These are phyloP conservation scores for Anoura caudifer DNA, from an alignment of 2,113 vertebrate genomes.

Conservation along the genomic window DNA sequence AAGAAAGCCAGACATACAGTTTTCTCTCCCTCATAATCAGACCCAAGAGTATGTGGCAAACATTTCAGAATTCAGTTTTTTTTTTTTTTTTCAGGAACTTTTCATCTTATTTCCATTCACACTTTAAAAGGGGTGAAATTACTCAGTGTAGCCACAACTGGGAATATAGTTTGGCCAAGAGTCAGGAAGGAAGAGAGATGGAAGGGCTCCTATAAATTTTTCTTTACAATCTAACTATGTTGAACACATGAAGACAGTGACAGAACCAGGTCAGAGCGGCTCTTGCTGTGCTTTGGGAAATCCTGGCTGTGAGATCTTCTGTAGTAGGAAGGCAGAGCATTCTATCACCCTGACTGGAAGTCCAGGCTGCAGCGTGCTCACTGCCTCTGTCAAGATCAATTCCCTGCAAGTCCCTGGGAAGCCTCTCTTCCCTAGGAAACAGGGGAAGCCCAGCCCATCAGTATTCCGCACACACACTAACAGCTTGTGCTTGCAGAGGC, in stretches of 20 bases:
- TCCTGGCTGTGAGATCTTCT: background rate
- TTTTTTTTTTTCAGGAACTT: background rate
- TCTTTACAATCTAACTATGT: background rate
- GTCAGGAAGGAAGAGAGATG: background rate
- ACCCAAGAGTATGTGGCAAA: background rate
- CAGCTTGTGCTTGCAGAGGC: conserved; percentile 4
- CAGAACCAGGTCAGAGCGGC: background rate
- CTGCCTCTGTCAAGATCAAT: background rate
- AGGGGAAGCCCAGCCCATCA: background rate
- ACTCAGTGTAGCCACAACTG: background rate
- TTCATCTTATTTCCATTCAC: background rate
- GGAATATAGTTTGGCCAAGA: background rate
- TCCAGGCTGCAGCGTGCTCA: background rate
- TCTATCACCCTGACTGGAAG: background rate
- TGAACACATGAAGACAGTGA: background rate
- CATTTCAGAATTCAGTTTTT: background rate
- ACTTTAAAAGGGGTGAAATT: background rate
- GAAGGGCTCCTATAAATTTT: background rate
- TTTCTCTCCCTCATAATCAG: background rate
- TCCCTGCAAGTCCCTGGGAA: background rate
- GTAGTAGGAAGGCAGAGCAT: background rate
- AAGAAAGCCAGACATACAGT: background rate
- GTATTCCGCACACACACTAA: background rate
- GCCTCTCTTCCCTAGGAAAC: background rate
- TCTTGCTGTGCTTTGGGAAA: background rate